Base-by-base conservation (phyloP, 2,888 invertebrate genomes). In the Helicoverpa assulta region DNA sequence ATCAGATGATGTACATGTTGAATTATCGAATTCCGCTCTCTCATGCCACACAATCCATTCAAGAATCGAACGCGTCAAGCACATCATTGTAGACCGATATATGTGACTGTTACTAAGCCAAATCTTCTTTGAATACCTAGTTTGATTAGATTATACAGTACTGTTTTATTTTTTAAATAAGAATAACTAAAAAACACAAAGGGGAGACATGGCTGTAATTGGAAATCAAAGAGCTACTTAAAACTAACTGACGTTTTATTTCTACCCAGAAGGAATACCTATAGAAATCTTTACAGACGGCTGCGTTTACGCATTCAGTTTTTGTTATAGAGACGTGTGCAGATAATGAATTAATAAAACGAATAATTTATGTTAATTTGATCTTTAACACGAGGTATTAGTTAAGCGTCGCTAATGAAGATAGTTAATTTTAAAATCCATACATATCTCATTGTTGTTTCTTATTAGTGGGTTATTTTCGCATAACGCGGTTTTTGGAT, bases 351-450 rank as follows among this genome's bases (percentile, higher is more conserved):
- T 14, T 51, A 56, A n/a, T 55, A 10, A 72, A 54, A 72, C 19
- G 5, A 71, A 47, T 50, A 47, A 62, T 62, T 37, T 63, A 70
- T 70, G 73, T 40, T 72, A 63, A 70, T 72, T 55, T n/a, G 54
- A 54, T 63, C 47, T 50, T 14, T 47, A 47, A 12, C 47, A 50
- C n/a, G n/a, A 60, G 19, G 16, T 52, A 21, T 52, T 21, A 52
- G 12, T 53, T 10, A 51, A 19, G 47, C 12, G 47, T 47, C n/a
- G 47, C 47, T 47, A 47, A 47, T 12, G 47, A 47, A 47, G 47
- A 47, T 47, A 7, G 6, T 47, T n/a, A 1, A 43, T 43, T 40
- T 43, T 68, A 37, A 68, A 68, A 26, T 12, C 16, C 19, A 14
- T 66, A 50, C 43, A 43, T 37, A 12, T 33, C 12, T 50, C 0